Percentiles rank a stretch among this genome's conserved stretches.
Conservation (phyloP, 2,113 vertebrate species). For the Anoura caudifer region DNA sequence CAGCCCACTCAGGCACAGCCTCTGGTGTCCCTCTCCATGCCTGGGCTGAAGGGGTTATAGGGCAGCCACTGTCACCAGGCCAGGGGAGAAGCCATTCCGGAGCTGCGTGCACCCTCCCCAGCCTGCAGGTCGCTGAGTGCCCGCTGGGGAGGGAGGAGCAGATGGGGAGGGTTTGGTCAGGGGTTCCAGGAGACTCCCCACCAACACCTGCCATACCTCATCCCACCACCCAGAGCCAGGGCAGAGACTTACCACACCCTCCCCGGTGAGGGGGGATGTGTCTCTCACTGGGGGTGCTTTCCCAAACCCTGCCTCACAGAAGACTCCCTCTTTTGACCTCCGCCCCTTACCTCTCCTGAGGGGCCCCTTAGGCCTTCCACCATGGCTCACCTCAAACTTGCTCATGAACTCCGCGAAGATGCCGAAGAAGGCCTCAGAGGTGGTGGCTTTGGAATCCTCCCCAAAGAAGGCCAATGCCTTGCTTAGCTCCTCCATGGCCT, state of each 20-base stretch:
- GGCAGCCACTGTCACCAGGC: constrained; percentile 87
- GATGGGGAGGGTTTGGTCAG: background rate
- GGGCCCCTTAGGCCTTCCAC: background rate
- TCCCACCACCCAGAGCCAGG: background rate
- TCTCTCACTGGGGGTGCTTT: background rate
- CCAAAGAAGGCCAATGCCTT: constrained; percentile 94
- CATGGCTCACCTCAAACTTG: constrained; percentile 93
- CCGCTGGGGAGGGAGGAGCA: constrained; percentile 81
- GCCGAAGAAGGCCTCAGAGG: constrained; percentile 94
- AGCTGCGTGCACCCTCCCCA: constrained; percentile 88
- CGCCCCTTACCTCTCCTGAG: background rate
- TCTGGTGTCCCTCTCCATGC: background rate
- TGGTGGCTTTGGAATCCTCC: constrained; percentile 93
- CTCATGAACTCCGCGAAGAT: constrained; percentile 96
- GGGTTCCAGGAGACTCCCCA: no score
- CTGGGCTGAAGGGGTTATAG: background rate
- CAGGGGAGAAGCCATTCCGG: constrained; percentile 89
- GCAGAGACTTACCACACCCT: background rate
- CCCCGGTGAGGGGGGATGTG: fast-evolving
- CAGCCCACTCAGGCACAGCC: background rate
- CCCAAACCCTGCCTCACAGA: background rate
- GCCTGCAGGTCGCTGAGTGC: constrained; percentile 91
- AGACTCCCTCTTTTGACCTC: background rate
- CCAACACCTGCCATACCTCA: background rate
- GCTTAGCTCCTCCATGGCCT: constrained; percentile 92